phyloP scores from a whole-genome alignment of 2,888 invertebrate genomes.

The Ethmia dodecea region DNA sequence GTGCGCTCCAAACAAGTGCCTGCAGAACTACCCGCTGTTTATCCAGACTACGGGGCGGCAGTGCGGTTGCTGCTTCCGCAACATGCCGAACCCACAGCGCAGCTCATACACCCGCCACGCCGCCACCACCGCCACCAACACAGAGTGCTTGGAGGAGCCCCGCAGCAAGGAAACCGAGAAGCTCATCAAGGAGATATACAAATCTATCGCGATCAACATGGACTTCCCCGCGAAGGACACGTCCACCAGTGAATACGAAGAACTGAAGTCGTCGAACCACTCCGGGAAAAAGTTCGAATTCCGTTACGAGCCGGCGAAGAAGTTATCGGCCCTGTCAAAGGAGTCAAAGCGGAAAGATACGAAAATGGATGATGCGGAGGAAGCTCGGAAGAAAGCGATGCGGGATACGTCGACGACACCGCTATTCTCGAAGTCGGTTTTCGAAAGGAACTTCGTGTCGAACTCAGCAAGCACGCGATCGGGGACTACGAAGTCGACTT shows the following conservation, averaged over 20 bases:
- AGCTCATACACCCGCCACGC: conserved; percentile 17
- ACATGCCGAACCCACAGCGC: conserved; percentile 21
- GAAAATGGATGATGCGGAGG: neutral
- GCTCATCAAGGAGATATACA: conserved; percentile 64
- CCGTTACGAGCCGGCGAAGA: neutral
- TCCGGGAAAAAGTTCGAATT: conserved; percentile 7
- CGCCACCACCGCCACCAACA: conserved; percentile 43
- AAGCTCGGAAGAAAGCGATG: neutral
- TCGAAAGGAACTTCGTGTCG: conserved; percentile 11
- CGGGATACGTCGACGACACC: conserved; percentile 1
- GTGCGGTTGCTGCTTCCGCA: conserved; percentile 37
- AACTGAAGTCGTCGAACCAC: conserved; percentile 17
- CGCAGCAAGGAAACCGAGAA: conserved; percentile 50
- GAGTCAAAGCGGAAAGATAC: neutral
- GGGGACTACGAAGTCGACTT: conserved; percentile 10
- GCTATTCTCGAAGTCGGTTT: neutral
- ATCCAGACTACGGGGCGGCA: conserved; percentile 39
- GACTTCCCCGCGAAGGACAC: conserved; percentile 36
- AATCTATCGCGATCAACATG: conserved; percentile 48
- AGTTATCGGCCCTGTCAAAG: neutral
- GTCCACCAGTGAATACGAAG: conserved; percentile 30
- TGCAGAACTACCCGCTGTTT: conserved; percentile 51
- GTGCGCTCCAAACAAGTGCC: conserved; percentile 30
- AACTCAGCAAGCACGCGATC: conserved; percentile 16
- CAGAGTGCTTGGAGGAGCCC: conserved; percentile 25